phyloP scores from a whole-genome alignment of 2,888 invertebrate species.

The Amblyteles armatorius region DNA sequence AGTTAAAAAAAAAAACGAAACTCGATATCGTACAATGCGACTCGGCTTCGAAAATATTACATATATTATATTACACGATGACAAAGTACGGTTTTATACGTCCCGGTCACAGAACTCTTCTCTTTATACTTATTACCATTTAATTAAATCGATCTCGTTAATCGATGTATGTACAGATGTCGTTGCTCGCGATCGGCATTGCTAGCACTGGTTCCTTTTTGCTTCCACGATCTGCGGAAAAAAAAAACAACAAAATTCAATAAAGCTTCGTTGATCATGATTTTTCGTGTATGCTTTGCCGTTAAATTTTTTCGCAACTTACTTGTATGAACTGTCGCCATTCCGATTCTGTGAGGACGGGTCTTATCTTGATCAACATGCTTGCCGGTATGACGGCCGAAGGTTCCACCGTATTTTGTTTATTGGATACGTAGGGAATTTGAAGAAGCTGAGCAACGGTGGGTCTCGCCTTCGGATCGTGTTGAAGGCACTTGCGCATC shows the following conservation, averaged over 20 bases:
- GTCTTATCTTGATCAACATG: slow-evolving; percentile 79
- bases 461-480: slow-evolving; percentile 90
- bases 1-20: not conserved
- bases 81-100: not conserved
- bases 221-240: slow-evolving; percentile 67
- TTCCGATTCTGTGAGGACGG: slow-evolving; percentile 78
- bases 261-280: slow-evolving; percentile 2
- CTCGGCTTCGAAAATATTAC: slow-evolving; percentile 18
- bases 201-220: slow-evolving; percentile 48
- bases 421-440: slow-evolving; percentile 83
- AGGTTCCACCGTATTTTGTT: slow-evolving; percentile 37
- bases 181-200: not conserved
- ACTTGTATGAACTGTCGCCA: slow-evolving; percentile 81
- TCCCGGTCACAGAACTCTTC: not conserved
- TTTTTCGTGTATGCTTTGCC: not conserved
- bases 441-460: slow-evolving; percentile 90
- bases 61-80: slow-evolving; percentile 43
- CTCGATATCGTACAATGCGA: not conserved
- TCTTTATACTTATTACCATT: slow-evolving; percentile 11
- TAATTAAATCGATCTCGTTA: slow-evolving; percentile 13
- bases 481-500: slow-evolving; percentile 90
- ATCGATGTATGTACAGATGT: slow-evolving; percentile 41
- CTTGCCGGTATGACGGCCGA: slow-evolving; percentile 73
- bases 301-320: slow-evolving; percentile 28
- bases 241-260: slow-evolving; percentile 14